Evolutionary conservation across 2,113 vertebrate species (phyloP).

Genomic region (Bubalus kerabau): DNA sequence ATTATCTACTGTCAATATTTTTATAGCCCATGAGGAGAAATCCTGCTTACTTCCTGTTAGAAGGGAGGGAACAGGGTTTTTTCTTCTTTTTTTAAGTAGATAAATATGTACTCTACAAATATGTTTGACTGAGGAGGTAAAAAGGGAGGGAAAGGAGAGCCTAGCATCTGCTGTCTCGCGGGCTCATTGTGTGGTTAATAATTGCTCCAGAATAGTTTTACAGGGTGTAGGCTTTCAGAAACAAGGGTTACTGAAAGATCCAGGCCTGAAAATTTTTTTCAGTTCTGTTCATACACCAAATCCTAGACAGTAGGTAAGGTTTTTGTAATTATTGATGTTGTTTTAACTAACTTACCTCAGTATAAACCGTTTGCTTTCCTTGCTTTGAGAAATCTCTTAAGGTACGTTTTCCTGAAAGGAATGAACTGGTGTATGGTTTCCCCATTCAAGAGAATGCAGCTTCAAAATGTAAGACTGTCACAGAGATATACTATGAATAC

Average conservation of each 20-base stretch:
- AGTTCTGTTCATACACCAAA: neutral
- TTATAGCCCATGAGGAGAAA: constrained; percentile 67
- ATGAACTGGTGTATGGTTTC: neutral
- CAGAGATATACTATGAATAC: neutral
- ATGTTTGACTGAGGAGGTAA: constrained; percentile 56
- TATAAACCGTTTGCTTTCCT: neutral
- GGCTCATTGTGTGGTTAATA: constrained; percentile 61
- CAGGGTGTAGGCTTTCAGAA: constrained; percentile 68
- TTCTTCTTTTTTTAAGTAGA: constrained; percentile 59
- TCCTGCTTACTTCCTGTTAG: constrained; percentile 73
- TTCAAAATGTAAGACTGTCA: neutral
- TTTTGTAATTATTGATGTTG: neutral
- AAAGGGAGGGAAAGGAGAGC: constrained; percentile 51
- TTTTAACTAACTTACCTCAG: neutral
- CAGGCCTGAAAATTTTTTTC: neutral
- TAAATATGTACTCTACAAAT: constrained; percentile 77
- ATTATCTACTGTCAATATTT: constrained; percentile 85
- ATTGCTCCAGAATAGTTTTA: constrained; percentile 71
- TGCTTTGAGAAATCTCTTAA: neutral
- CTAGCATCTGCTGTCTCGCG: constrained; percentile 68
- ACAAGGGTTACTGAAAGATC: neutral
- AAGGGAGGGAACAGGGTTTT: constrained; percentile 57
- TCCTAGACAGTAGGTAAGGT: neutral
- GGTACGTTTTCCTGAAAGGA: neutral
- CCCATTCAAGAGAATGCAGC: neutral